These are phyloP conservation scores for Boloria selene DNA, from an alignment of 2,888 invertebrate genomes.

Conservation along the genomic window DNA sequence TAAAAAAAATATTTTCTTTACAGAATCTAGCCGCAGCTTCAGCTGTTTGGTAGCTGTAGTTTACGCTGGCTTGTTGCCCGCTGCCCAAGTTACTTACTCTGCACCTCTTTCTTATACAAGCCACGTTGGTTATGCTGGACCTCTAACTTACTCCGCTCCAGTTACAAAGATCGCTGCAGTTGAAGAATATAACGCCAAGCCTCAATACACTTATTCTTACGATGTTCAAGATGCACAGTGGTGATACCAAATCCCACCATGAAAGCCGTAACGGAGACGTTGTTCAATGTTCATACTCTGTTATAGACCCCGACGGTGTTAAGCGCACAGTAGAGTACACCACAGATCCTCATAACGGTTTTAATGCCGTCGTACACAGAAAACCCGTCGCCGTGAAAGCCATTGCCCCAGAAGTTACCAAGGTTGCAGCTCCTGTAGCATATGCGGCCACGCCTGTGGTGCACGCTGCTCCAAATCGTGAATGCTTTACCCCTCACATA, in stretches of 20 bases:
- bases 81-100: conserved; percentile 50
- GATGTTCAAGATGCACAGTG: conserved; percentile 81
- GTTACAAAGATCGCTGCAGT: conserved; percentile 50
- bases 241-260: conserved; percentile 73
- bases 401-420: conserved; percentile 47
- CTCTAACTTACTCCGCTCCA: conserved; percentile 56
- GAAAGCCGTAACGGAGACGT: conserved; percentile 73
- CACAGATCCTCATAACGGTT: conserved; percentile 74
- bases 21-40: conserved; percentile 68
- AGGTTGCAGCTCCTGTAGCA: conserved; percentile 59
- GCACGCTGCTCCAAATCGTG: conserved; percentile 46
- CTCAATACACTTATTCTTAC: conserved; percentile 81
- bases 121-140: conserved; percentile 62
- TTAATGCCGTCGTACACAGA: conserved; percentile 81
- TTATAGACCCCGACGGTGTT: conserved; percentile 81
- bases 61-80: conserved; percentile 63
- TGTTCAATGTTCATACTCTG: conserved; percentile 79
- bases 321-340: conserved; percentile 80
- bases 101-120: conserved; percentile 37
- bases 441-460: conserved; percentile 53
- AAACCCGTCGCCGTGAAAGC: conserved; percentile 63
- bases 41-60: conserved; percentile 66
- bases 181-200: conserved; percentile 62
- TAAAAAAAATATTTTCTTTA: conserved; percentile 40
- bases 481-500: conserved; percentile 61